Base-by-base conservation (phyloP, 2,113 vertebrate genomes). In the Speoplatyrhinus poulsoni region DNA sequence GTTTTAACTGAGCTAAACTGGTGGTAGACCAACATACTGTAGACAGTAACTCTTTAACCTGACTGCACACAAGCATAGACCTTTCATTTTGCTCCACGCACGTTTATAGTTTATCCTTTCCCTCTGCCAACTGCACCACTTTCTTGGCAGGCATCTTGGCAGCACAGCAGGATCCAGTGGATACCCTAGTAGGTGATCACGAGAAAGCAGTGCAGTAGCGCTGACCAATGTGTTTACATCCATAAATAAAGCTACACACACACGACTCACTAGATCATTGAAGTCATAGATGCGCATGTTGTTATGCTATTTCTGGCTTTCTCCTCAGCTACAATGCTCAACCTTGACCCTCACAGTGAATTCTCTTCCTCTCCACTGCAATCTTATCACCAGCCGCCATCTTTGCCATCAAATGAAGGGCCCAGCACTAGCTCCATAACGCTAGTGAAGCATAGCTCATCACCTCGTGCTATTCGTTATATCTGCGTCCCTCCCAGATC, bases 401-500 rank as follows among this genome's bases (percentile, higher is more conserved):
- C 65, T 70, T 52, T 72, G 52, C 65, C 58, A 55, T 15, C 50
- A 48, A 70, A 59, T n/a, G 36, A 10, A 62, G 9, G 54, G 68
- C 16, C 50, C 52, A 65, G 52, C 73, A 60, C 56, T 60, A 46
- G 49, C 10, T 52, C 11, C 49, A 52, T 52, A 19, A 55, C 15
- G 19, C 19, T n/a, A 19, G 26, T 26, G 26, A 26, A 26, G 26
- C 26, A 2, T 56, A 17, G 47, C 1, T 4, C 9, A 26, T 58
- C 26, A 26, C 26, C 26, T 26, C 26, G 26, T 26, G 26, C 3
- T 2, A 26, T 26, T 2, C 26, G 26, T 82, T 60, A 92, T 72
- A 93, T 92, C 58, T 82, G 84, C 12, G 90, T 85, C 68, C 91
- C 89, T 9, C 92, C 89, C 32, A 88, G 16, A 52, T 94, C 72